phyloP scores from a whole-genome alignment of 1,140 invertebrate species.

The Zophobas atratus region DNA sequence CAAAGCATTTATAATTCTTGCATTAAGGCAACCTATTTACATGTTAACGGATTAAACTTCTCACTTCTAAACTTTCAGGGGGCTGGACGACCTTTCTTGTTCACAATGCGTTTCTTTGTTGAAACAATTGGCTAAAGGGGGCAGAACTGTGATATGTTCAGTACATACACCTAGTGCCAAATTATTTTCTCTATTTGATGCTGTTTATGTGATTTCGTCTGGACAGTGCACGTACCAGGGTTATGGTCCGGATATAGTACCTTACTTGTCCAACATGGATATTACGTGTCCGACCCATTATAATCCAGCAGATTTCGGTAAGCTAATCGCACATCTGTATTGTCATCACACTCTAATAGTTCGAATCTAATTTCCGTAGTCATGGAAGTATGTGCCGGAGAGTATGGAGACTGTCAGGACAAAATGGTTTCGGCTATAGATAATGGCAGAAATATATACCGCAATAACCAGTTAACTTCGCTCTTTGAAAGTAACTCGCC shows the following conservation, averaged over 20 bases:
- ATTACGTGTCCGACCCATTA: slow-evolving; percentile 83
- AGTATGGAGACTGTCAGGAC: slow-evolving; percentile 80
- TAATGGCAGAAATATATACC: slow-evolving; percentile 69
- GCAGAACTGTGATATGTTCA: slow-evolving; percentile 91
- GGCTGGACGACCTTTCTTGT: slow-evolving; percentile 84
- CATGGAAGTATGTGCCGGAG: slow-evolving; percentile 83
- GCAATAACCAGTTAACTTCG: slow-evolving; percentile 10
- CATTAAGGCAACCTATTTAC: neutral
- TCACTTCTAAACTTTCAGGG: slow-evolving; percentile 69
- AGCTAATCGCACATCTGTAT: slow-evolving; percentile 60
- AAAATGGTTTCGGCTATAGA: slow-evolving; percentile 70
- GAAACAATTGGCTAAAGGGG: slow-evolving; percentile 83
- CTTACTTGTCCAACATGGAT: slow-evolving; percentile 77
- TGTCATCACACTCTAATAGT: neutral
- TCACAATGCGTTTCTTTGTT: slow-evolving; percentile 83
- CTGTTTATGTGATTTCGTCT: slow-evolving; percentile 81
- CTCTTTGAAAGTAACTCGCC: slow-evolving; percentile 15
- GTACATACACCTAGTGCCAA: slow-evolving; percentile 92
- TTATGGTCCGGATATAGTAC: slow-evolving; percentile 76
- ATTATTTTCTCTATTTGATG: slow-evolving; percentile 83
- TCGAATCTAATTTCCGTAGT: slow-evolving; percentile 70
- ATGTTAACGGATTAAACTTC: neutral
- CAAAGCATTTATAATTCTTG: too few relatives aligned
- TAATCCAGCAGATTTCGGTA: slow-evolving; percentile 88
- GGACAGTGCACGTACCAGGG: slow-evolving; percentile 86